These are phyloP conservation scores for Sandelia bainsii DNA, from an alignment of 2,797 vertebrate genomes.

Conservation along the genomic window DNA sequence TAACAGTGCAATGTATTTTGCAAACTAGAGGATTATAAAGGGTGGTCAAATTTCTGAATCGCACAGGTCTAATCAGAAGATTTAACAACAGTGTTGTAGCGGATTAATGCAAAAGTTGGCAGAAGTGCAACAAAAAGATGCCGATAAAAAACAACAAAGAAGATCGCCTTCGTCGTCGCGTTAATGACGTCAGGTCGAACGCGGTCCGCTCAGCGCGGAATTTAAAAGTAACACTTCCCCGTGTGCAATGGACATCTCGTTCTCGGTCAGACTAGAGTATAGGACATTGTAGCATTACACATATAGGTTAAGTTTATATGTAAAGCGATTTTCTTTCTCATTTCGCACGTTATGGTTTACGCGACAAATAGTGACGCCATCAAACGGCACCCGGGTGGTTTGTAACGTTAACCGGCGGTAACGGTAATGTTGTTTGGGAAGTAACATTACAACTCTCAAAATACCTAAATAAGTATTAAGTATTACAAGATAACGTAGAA, in stretches of 20 bases:
- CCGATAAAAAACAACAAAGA: neutral
- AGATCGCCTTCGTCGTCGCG: slow-evolving; percentile 13
- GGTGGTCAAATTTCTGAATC: too few relatives aligned
- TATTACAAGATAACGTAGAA: neutral
- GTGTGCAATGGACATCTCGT: neutral
- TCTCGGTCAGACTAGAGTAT: neutral
- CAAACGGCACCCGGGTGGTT: slow-evolving; percentile 49
- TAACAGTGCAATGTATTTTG: too few relatives aligned
- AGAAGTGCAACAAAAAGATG: too few relatives aligned
- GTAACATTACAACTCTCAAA: too few relatives aligned
- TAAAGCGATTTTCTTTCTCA: neutral
- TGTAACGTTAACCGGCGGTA: neutral
- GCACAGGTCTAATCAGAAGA: too few relatives aligned
- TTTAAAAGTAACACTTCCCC: slow-evolving; percentile 42
- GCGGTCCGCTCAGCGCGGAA: slow-evolving; percentile 47
- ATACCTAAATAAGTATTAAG: too few relatives aligned
- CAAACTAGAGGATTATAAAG: too few relatives aligned
- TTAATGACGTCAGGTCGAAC: slow-evolving; percentile 36
- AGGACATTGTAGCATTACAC: accelerated
- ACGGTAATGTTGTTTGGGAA: neutral
- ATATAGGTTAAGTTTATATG: neutral
- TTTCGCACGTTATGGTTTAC: neutral
- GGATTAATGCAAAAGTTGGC: too few relatives aligned
- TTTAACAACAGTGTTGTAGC: too few relatives aligned
- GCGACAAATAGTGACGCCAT: slow-evolving; percentile 57